Evolutionary conservation across 1,140 invertebrate species (phyloP), one percentile per base, ranked within the genome.

Genomic region (Drosophila takahashii): DNA sequence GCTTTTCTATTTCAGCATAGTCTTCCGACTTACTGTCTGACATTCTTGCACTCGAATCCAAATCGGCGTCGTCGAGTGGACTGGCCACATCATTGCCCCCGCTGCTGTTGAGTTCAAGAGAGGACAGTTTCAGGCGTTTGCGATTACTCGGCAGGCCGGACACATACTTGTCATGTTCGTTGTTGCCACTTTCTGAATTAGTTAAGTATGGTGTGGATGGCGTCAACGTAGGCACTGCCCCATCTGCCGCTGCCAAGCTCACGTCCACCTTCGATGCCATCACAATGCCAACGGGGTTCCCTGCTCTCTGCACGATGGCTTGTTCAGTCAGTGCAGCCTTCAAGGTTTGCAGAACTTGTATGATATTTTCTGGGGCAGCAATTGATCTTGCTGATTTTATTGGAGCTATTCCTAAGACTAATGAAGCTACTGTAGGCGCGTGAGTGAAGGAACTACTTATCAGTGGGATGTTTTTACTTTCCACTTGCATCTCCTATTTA

Each of bases 381-480:
- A 47, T 3, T n/a, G 7, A 15, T n/a, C 37, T 16, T 42, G 15
- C 36, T 53, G 15, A 13, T 16, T 15, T 15, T 26, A 9, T 75
- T 11, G 27, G 27, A 32, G 34, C 29, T 81, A 62, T 53, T 57
- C 11, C 32, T 65, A 71, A 37, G 51, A 45, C 51, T 53, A 64
- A 44, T 48, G 57, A 37, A 39, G 53, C 64, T 75, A 79, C 37
- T 54, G 60, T 60, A 53, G 72, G 53, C 69, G 56, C 59, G 32
- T 73, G 15, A 47, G 36, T 71, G 32, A 77, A 89, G 84, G 84
- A 87, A 87, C 85, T 87, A 87, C 79, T 73, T 84, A 64, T 80
- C 36, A 69, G 64, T 66, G 76, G 64, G 57, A 54, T 66, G 26
- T 64, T 60, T 48, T 60, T 29, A 47, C 29, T 77, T 77, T 73